Conservation (phyloP, 2,888 invertebrate genomes). For the Aporophyla lueneburgensis region DNA sequence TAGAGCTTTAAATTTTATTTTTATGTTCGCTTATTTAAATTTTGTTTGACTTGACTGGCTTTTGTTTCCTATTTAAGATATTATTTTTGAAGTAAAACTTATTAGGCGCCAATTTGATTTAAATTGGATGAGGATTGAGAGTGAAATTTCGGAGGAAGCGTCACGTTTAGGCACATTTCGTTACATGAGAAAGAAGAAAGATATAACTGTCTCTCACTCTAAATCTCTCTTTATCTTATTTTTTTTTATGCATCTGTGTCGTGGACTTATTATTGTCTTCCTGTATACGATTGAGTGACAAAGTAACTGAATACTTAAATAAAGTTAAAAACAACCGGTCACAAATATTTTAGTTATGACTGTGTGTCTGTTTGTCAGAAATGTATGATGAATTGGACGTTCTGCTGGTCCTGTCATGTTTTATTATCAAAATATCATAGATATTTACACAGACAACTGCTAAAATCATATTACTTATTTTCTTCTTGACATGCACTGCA, state of each 20-base stretch:
- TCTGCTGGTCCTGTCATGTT: neutral
- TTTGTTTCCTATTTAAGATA: slow-evolving; percentile 41
- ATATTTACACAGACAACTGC: neutral
- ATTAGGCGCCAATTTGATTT: neutral
- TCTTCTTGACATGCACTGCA: slow-evolving; percentile 22
- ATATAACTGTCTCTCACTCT: neutral
- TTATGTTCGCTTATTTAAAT: slow-evolving; percentile 43
- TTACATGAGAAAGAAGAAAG: neutral
- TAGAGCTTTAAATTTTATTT: slow-evolving; percentile 59
- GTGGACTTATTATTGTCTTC: slow-evolving; percentile 36
- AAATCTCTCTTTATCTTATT: neutral
- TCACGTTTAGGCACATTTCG: neutral
- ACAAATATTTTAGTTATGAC: slow-evolving; percentile 37
- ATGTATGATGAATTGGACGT: slow-evolving; percentile 1
- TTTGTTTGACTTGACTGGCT: slow-evolving; percentile 46
- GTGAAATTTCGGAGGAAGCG: neutral
- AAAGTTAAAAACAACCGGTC: slow-evolving; percentile 35
- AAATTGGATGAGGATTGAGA: neutral
- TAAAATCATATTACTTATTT: neutral
- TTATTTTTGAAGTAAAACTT: neutral
- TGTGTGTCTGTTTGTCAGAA: neutral
- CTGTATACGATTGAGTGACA: slow-evolving; percentile 25
- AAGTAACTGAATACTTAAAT: neutral
- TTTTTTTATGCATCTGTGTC: neutral
- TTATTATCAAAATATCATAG: neutral